A percentile compares a stretch with the other conserved stretches of the same genome.
Evolutionary conservation across 2,797 vertebrate species (phyloP).

Genomic region (Lycodopsis pacificus): DNA sequence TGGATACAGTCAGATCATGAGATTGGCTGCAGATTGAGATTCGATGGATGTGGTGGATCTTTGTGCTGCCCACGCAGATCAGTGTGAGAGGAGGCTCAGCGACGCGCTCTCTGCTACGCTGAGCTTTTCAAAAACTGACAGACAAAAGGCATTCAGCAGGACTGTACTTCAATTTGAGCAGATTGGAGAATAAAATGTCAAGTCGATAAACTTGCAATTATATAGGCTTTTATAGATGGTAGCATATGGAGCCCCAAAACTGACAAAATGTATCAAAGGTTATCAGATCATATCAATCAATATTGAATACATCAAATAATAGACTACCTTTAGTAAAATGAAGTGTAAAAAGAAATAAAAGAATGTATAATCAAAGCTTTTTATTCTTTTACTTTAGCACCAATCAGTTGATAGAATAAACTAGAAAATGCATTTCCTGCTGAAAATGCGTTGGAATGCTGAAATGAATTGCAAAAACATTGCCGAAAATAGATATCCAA

Average conservation of each 20-base stretch:
- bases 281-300: neutral
- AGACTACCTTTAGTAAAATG: neutral
- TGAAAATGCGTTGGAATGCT: too few species aligned
- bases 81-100: constrained; percentile 1
- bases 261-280: neutral
- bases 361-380: too few species aligned
- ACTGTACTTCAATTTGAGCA: neutral
- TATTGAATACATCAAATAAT: neutral
- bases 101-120: neutral
- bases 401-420: too few species aligned
- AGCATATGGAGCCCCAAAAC: too few species aligned
- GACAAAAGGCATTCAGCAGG: neutral
- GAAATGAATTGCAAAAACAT: too few species aligned
- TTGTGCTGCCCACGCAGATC: neutral
- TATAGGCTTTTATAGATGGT: neutral
- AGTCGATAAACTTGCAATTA: neutral
- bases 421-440: too few species aligned
- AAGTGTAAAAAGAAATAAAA: neutral
- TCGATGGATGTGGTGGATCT: neutral
- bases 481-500: too few species aligned
- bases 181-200: too few species aligned
- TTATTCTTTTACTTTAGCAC: too few species aligned
- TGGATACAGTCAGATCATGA: constrained; percentile 34
- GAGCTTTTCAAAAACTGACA: neutral
- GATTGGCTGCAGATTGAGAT: constrained; percentile 29